Evolutionary conservation across 35 echinoderm and acorn worm genomes (phyloP).

Genomic region (Hemicentrotus pulcherrimus): DNA sequence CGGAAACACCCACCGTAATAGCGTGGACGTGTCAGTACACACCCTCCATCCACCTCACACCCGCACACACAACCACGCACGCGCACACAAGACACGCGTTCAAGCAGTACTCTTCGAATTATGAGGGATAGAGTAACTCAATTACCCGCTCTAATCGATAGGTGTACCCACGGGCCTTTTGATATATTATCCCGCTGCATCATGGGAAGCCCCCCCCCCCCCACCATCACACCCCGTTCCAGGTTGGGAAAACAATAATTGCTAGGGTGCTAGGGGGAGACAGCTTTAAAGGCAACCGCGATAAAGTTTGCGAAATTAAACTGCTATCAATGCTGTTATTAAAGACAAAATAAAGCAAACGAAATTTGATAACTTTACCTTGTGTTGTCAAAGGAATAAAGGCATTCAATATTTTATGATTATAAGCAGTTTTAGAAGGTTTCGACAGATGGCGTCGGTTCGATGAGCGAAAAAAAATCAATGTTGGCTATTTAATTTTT

Average conservation of each 20-base stretch:
- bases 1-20: neutral
- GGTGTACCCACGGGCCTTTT: neutral
- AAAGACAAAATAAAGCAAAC: neutral
- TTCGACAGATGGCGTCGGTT: no score
- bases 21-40: neutral
- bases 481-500: no score
- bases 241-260: neutral
- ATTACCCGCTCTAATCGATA: neutral
- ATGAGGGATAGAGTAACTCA: constrained; percentile 17
- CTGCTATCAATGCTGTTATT: neutral
- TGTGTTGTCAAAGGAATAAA: neutral
- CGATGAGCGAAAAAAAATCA: no score
- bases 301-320: neutral
- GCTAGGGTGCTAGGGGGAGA: neutral
- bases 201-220: neutral
- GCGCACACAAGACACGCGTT: neutral
- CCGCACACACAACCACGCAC: neutral
- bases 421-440: no score
- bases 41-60: neutral
- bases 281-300: neutral
- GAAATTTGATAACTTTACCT: neutral
- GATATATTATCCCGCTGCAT: neutral
- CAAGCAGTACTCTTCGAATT: neutral
- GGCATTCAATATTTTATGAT: no score
- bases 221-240: neutral